phyloP scores from a whole-genome alignment of 2,888 invertebrate species.

The Temnothorax rugatulus region DNA sequence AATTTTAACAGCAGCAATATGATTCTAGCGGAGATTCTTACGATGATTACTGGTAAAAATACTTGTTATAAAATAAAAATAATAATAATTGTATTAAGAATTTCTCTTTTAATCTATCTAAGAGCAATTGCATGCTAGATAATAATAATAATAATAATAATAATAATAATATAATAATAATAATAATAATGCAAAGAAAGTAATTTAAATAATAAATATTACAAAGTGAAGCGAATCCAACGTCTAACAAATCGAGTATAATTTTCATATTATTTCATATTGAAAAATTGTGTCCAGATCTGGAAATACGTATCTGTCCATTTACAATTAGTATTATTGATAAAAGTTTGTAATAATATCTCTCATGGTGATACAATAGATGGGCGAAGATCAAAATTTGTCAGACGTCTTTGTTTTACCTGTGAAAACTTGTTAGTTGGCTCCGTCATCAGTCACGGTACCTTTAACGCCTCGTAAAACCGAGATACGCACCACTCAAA shows the following conservation, averaged over 20 bases:
- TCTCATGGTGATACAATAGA: neutral
- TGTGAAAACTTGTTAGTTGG: conserved; percentile 53
- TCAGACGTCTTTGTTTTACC: conserved; percentile 38
- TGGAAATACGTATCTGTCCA: neutral
- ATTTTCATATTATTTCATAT: neutral
- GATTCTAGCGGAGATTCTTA: neutral
- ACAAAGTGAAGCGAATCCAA: neutral
- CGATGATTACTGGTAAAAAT: neutral
- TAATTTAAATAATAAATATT: neutral
- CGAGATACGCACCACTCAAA: conserved; percentile 54
- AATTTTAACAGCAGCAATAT: neutral
- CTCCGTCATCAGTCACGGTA: conserved; percentile 58
- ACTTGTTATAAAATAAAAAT: neutral
- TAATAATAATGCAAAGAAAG: neutral
- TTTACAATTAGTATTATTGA: neutral
- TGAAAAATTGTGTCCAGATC: neutral
- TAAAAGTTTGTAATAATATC: neutral
- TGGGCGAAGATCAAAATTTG: neutral
- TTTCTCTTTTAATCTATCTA: neutral
- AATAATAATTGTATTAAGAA: neutral
- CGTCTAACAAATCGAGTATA: neutral
- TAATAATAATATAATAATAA: no score
- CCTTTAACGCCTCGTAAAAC: conserved; percentile 63
- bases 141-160: conserved; percentile 16
- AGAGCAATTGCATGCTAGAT: neutral